Conservation (phyloP, 2,888 invertebrate species). For the Calameuta pallipes region DNA sequence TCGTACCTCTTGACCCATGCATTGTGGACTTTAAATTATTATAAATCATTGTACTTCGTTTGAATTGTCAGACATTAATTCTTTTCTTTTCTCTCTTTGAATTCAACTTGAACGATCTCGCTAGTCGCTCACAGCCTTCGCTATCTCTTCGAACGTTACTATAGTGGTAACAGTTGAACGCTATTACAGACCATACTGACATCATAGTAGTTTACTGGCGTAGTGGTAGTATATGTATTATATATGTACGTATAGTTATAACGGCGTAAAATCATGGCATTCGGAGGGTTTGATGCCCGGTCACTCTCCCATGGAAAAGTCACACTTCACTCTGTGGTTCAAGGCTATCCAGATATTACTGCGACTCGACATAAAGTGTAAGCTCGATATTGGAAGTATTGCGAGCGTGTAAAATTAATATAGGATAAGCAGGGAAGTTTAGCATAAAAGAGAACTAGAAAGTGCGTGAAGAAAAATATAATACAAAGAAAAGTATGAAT, state of each 20-base stretch:
- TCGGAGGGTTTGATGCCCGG: constrained; percentile 21
- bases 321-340: constrained; percentile 13
- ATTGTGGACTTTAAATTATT: too few relatives aligned
- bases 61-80: too few relatives aligned
- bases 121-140: not conserved
- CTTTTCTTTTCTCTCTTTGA: too few relatives aligned
- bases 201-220: not conserved
- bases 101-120: too few relatives aligned
- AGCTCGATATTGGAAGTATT: not conserved
- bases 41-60: too few relatives aligned
- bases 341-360: not conserved
- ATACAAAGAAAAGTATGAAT: too few relatives aligned
- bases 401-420: too few relatives aligned
- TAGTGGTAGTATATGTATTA: not conserved
- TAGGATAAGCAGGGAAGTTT: too few relatives aligned
- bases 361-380: not conserved
- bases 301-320: constrained; percentile 13
- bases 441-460: too few relatives aligned
- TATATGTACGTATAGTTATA: too few relatives aligned
- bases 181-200: not conserved
- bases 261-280: constrained; percentile 14
- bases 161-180: not conserved
- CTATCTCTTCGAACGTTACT: not conserved
- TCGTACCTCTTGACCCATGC: too few relatives aligned
- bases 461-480: too few relatives aligned